Evolutionary conservation across 2,113 vertebrate genomes (phyloP), one percentile per base, ranked within the genome.

Genomic region (Stigmatopora nigra): DNA sequence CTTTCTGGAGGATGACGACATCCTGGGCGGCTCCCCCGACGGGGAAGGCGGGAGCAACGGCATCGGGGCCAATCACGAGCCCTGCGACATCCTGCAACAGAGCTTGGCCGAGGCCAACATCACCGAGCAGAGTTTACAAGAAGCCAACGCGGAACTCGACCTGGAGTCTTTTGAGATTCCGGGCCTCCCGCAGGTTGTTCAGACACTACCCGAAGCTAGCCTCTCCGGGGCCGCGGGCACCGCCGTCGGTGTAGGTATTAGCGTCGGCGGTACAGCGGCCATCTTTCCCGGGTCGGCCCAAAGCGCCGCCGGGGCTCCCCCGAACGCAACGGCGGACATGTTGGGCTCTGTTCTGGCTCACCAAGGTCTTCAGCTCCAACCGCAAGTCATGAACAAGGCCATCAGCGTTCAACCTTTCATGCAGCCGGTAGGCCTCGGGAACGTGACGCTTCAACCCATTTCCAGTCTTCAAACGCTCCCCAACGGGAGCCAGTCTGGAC

Each of bases 21-120:
- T 98, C 77, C 76, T 99, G 86, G 95, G 92, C 3, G 95, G 92
- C 0, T 94, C 94, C 0, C 82, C 92, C 0, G 82, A 88, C 35
- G 88, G 86, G 35, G 89, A 89, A 31, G 84, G 81, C 44, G 88
- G 89, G 46, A 89, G 86, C 82, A 90, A 89, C 65, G 88, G 89
- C 74, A 86, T 91, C 59, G 90, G 88, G 73, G 87, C 85, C 4
- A 92, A 88, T 41, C 74, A 94, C 0, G 95, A 95, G 73, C 94
- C 96, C 0, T 99, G 96, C 10, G 96, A 99, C 90, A 99, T 99
- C 86, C 91, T 99, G 3, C 96, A 96, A 85, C 96, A 97, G 91
- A 98, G 95, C 81, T 85, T 99, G 67, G 95, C 96, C 0, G 96
- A 98, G 81, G 96, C 96, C 63, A 98, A 98, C 87, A 99, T 98